These are phyloP conservation scores for Drosophila trapezifrons DNA, from an alignment of 1,140 invertebrate species.

Conservation along the genomic window DNA sequence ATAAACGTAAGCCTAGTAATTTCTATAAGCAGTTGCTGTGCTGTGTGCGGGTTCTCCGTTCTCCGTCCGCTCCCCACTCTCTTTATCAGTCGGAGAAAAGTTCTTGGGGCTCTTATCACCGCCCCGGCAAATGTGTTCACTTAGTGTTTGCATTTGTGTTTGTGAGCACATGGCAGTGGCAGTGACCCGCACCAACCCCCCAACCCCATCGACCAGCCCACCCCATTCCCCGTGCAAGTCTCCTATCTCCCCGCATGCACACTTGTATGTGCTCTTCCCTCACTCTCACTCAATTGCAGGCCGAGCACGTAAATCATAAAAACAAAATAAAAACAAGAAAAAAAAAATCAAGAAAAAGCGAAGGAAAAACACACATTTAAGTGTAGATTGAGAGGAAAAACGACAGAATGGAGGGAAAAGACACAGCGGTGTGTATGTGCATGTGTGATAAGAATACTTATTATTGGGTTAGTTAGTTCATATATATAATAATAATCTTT, in stretches of 20 bases:
- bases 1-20: slow-evolving; percentile 25
- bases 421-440: slow-evolving; percentile 18
- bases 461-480: slow-evolving; percentile 83
- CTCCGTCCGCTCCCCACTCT: background rate
- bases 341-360: slow-evolving; percentile 5
- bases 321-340: slow-evolving; percentile 28
- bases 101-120: slow-evolving; percentile 65
- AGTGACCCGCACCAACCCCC: slow-evolving; percentile 8
- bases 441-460: slow-evolving; percentile 76
- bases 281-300: slow-evolving; percentile 27
- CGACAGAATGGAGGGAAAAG: slow-evolving; percentile 16
- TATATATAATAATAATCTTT: slow-evolving; percentile 75
- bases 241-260: slow-evolving; percentile 40
- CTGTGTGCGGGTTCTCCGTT: background rate
- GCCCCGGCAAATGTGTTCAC: slow-evolving; percentile 22
- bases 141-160: slow-evolving; percentile 16
- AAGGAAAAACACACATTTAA: slow-evolving; percentile 45
- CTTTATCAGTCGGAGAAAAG: slow-evolving; percentile 46
- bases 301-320: slow-evolving; percentile 45
- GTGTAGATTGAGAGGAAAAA: slow-evolving; percentile 40
- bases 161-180: slow-evolving; percentile 51
- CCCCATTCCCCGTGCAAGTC: slow-evolving; percentile 5
- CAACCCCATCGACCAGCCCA: background rate
- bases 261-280: slow-evolving; percentile 43
- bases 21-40: slow-evolving; percentile 12